Evolutionary conservation across 1,140 invertebrate species (phyloP), one percentile per base, ranked within the genome.

Genomic region (Brachionus koreanus): DNA sequence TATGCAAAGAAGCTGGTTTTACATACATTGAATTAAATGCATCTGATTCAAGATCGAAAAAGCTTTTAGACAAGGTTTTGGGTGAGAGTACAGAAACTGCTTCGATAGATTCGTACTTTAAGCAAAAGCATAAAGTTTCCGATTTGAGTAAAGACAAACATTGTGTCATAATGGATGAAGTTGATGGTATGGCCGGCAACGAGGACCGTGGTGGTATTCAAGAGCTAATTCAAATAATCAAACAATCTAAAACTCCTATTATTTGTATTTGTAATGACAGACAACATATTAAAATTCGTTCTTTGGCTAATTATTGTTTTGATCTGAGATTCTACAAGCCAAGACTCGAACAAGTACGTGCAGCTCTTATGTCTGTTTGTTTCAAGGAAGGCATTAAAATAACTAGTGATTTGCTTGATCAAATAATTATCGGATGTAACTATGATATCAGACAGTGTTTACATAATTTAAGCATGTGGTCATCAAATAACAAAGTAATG

Each of bases 231-330:
- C 89, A 89, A 19, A 89, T 99, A 5, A 98, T 99, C 61, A 99
- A 99, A 89, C 89, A 90, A 2, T 91, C 94, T 0, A 93, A 93
- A 69, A 91, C 98, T 69, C 98, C 98, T 0, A 93, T 99, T 42
- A 94, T 99, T 84, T 99, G 97, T 88, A 98, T 99, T 90, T 99
- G 98, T 88, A 99, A 99, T 86, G 97, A 99, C 89, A 90, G 97
- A 82, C 93, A 93, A 86, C 93, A 95, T 88, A 92, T 91, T 33
- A 99, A 99, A 90, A 97, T 99, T 88, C 91, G 95, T 69, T 94
- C 94, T 0, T 90, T 99, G 0, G 91, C 93, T 33, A 97, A 96
- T 88, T 93, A 99, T 87, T 98, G 95, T 86, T 98, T 93, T 87
- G 97, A 99, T 89, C 88, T 99, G 33, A 89, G 94, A 69, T 92